These are phyloP conservation scores for Anguilla japonica DNA, from an alignment of 2,113 vertebrate genomes.

Conservation along the genomic window DNA sequence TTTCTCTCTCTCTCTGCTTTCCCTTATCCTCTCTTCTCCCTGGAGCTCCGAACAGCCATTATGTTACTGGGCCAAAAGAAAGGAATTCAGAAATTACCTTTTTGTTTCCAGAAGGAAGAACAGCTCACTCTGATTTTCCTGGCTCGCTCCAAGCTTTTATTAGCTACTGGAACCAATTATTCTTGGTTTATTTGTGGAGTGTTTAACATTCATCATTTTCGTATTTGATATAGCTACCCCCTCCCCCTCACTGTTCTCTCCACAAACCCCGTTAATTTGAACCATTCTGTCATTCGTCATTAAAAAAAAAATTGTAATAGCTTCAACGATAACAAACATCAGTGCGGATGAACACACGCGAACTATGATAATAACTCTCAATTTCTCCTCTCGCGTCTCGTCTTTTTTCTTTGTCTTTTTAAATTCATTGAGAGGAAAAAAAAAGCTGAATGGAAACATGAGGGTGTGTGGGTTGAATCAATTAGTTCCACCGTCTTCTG, in stretches of 20 bases:
- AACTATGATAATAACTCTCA: not conserved
- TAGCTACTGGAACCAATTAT: not conserved
- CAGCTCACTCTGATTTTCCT: not conserved
- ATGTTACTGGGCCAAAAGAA: not conserved
- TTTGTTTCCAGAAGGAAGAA: not conserved
- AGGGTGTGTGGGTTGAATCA: not conserved
- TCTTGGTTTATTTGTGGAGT: not conserved
- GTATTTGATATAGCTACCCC: not conserved
- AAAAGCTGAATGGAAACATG: constrained; percentile 16
- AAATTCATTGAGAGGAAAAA: not conserved
- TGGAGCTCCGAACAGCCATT: constrained; percentile 21
- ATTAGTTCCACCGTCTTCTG: constrained; percentile 27
- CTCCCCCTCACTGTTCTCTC: not conserved
- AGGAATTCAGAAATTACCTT: not conserved
- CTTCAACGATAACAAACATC: not conserved
- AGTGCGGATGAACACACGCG: not conserved
- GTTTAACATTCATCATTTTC: not conserved
- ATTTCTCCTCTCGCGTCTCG: not conserved
- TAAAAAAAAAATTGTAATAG: not conserved
- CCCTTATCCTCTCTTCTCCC: constrained; percentile 22
- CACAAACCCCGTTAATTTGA: not conserved
- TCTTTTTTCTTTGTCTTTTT: not conserved
- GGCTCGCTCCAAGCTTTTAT: not conserved
- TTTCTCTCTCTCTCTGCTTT: constrained; percentile 11
- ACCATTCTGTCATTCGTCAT: not conserved